A percentile compares a stretch with the other conserved stretches of the same genome.
Evolutionary conservation across 2,113 vertebrate species (phyloP).

Genomic region (Neopipo cinnamomea): DNA sequence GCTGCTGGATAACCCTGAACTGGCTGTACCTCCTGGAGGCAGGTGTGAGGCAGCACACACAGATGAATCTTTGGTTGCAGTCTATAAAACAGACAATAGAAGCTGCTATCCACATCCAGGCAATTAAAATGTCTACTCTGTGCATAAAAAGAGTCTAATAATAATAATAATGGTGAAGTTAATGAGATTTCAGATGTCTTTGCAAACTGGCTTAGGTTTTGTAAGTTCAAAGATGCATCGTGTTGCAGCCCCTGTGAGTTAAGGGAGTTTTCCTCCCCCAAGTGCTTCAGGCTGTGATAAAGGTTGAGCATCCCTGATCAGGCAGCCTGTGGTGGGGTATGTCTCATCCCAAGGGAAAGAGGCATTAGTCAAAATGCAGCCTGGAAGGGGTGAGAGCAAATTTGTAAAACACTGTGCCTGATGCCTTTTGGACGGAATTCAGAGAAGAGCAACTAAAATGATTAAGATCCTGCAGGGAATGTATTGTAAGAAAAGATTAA

Average conservation of each 20-base stretch:
- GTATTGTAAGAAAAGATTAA: slow-evolving; percentile 38
- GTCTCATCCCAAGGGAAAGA: neutral
- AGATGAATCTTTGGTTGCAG: neutral
- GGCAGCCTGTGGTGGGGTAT: neutral
- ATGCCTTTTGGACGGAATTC: slow-evolving; percentile 9
- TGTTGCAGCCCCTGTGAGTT: neutral
- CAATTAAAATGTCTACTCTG: slow-evolving; percentile 47
- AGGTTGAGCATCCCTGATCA: neutral
- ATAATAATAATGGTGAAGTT: neutral
- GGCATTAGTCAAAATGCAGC: slow-evolving; percentile 11
- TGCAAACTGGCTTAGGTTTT: neutral
- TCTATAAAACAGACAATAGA: neutral
- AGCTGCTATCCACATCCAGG: neutral
- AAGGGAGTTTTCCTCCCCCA: neutral
- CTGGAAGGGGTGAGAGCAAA: neutral
- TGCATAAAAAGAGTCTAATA: slow-evolving; percentile 38
- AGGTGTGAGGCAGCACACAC: neutral
- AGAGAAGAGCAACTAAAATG: slow-evolving; percentile 47
- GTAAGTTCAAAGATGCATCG: neutral
- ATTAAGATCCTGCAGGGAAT: slow-evolving; percentile 42
- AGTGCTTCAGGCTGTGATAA: neutral
- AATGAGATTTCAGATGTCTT: slow-evolving; percentile 45
- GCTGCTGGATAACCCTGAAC: neutral
- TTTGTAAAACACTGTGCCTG: slow-evolving; percentile 21
- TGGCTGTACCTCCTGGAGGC: rapidly evolving